phyloP scores from a whole-genome alignment of 2,113 vertebrate genomes.

The Silurus asotus region DNA sequence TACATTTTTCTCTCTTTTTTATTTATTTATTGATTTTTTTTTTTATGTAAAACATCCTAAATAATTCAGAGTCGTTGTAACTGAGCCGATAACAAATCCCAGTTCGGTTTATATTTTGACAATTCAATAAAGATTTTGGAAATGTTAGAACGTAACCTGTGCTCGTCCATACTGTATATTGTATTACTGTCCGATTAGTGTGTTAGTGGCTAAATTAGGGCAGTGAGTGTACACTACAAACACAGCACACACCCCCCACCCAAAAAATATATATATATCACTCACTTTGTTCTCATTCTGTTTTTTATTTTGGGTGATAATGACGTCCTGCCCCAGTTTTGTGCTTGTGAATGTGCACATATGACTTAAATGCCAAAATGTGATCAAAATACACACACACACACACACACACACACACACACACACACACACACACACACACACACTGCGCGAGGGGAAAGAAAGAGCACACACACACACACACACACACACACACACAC shows the following conservation, averaged over 20 bases:
- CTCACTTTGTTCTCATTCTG: constrained; percentile 43
- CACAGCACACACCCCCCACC: constrained; percentile 22
- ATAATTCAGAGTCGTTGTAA: not conserved
- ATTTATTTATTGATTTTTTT: not conserved
- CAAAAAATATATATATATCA: constrained; percentile 14
- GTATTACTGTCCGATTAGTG: constrained; percentile 12
- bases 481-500: too few relatives aligned
- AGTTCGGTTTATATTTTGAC: not conserved
- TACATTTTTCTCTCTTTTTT: not conserved
- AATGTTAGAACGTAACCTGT: not conserved
- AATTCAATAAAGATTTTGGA: not conserved
- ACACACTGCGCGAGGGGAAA: constrained; percentile 50
- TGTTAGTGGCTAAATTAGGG: constrained; percentile 27
- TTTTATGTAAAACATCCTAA: not conserved
- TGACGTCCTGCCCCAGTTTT: constrained; percentile 53
- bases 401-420: not conserved
- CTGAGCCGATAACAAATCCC: not conserved
- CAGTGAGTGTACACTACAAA: constrained; percentile 22
- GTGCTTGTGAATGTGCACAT: constrained; percentile 33
- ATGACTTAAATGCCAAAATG: constrained; percentile 59
- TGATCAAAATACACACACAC: constrained; percentile 45
- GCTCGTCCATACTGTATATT: not conserved
- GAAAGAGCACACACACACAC: too few relatives aligned
- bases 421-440: not conserved
- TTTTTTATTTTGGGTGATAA: constrained; percentile 28